Conservation (phyloP, 1,140 invertebrate genomes). For the Dryas iulia region DNA sequence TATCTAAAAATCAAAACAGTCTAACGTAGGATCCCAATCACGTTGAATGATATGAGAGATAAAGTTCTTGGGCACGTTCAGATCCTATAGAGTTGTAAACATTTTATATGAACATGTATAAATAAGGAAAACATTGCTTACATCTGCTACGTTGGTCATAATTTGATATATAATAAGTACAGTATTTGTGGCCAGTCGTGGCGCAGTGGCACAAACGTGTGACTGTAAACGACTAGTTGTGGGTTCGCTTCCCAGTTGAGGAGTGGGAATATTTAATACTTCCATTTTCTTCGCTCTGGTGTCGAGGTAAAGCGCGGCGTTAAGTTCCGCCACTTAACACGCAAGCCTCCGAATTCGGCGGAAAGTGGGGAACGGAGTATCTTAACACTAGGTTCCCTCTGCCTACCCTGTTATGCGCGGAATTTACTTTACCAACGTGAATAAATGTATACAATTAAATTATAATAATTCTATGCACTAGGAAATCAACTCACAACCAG, state of each 20-base stretch:
- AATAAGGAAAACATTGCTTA: not conserved
- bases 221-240: too few relatives aligned
- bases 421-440: too few relatives aligned
- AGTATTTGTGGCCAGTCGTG: too few relatives aligned
- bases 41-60: not conserved
- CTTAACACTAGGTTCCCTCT: not conserved
- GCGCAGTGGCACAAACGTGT: too few relatives aligned
- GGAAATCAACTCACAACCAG: too few relatives aligned
- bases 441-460: too few relatives aligned
- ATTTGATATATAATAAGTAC: not conserved
- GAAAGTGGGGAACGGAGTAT: not conserved
- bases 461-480: too few relatives aligned
- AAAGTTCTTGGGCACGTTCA: not conserved
- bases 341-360: not conserved
- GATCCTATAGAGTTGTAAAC: not conserved
- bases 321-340: not conserved
- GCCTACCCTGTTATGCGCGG: too few relatives aligned
- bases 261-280: too few relatives aligned
- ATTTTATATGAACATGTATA: not conserved
- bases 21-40: not conserved
- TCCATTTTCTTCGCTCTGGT: too few relatives aligned
- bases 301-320: not conserved
- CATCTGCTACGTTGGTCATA: not conserved
- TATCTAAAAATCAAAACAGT: not conserved
- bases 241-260: too few relatives aligned